Evolutionary conservation across 2,113 vertebrate genomes (phyloP).

Genomic region (Falcunculus frontatus): DNA sequence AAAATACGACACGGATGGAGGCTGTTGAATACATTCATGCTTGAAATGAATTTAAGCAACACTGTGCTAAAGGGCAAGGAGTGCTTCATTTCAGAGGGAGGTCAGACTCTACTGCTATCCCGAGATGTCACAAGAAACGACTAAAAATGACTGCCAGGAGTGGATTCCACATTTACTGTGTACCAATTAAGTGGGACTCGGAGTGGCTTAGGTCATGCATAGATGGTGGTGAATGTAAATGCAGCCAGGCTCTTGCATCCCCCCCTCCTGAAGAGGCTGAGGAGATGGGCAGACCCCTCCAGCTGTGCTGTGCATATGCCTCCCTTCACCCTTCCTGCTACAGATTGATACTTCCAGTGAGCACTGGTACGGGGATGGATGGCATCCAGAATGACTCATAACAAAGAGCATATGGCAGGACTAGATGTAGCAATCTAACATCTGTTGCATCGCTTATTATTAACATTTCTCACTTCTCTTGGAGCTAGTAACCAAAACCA

Average conservation of each 20-base stretch:
- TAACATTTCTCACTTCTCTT: slow-evolving; percentile 41
- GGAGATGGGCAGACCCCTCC: not conserved
- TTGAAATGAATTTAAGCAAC: slow-evolving; percentile 1
- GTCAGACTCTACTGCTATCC: not conserved
- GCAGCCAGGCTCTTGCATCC: not conserved
- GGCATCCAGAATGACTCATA: slow-evolving; percentile 63
- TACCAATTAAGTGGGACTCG: not conserved
- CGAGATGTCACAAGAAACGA: not conserved
- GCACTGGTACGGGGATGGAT: not conserved
- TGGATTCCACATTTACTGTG: not conserved
- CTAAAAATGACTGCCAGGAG: slow-evolving; percentile 4
- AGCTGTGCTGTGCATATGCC: slow-evolving; percentile 12
- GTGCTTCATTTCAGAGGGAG: not conserved
- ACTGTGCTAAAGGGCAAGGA: not conserved
- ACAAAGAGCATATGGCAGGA: slow-evolving; percentile 48
- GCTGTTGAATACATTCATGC: not conserved
- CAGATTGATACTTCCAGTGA: slow-evolving; percentile 26
- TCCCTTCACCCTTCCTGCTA: not conserved
- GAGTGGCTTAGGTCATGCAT: not conserved
- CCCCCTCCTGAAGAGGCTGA: not conserved
- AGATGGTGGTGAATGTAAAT: not conserved
- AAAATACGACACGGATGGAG: not conserved
- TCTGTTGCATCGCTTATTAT: slow-evolving; percentile 43
- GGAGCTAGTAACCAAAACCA: not conserved
- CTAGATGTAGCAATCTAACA: slow-evolving; percentile 32